These are phyloP conservation scores for Amphilophus citrinellus DNA, from an alignment of 2,113 vertebrate species.

Conservation along the genomic window DNA sequence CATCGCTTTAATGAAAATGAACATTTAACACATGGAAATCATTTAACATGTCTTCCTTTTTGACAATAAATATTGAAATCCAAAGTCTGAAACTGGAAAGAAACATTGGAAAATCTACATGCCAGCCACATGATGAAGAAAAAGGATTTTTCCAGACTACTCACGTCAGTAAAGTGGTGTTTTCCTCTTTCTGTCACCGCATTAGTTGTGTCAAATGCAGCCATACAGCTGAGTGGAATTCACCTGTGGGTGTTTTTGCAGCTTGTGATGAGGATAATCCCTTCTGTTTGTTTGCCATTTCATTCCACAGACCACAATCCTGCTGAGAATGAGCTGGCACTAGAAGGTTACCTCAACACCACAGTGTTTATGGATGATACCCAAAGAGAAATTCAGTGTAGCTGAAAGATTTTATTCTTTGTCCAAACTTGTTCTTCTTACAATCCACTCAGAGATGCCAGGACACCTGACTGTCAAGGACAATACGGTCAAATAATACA, in stretches of 20 bases:
- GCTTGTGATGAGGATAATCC: background rate
- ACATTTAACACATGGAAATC: background rate
- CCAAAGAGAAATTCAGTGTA: constrained; percentile 17
- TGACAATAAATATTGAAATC: background rate
- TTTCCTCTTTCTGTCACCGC: background rate
- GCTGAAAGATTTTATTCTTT: background rate
- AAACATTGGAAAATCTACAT: background rate
- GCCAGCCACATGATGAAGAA: background rate
- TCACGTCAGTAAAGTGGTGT: background rate
- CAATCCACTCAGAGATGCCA: background rate
- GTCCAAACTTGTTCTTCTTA: constrained; percentile 22
- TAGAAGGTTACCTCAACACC: background rate
- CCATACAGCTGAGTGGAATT: background rate
- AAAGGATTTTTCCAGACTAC: background rate
- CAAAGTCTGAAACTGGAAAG: background rate
- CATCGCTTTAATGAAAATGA: background rate
- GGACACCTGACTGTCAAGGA: background rate
- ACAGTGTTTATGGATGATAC: background rate
- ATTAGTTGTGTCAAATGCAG: background rate
- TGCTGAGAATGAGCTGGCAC: background rate
- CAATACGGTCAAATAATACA: background rate
- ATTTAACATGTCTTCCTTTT: background rate
- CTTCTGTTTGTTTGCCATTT: background rate
- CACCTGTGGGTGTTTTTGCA: background rate
- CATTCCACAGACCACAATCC: background rate